Evolutionary conservation across 2,888 invertebrate genomes (phyloP).

Genomic region (Ptychoptera albimana): DNA sequence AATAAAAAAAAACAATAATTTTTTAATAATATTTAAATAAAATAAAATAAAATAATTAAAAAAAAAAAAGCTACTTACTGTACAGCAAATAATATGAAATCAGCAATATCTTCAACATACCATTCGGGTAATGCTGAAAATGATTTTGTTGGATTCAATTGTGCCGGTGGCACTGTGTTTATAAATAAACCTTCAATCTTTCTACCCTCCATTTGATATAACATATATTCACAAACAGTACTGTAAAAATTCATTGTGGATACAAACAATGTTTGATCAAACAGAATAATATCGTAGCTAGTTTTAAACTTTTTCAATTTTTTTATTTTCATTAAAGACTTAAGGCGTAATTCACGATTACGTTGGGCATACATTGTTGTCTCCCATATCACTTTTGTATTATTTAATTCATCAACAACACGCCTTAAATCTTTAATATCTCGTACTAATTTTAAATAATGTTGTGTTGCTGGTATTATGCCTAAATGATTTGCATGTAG

Average conservation of each 20-base stretch:
- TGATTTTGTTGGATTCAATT: slow-evolving; percentile 46
- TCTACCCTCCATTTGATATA: slow-evolving; percentile 43
- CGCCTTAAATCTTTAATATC: slow-evolving; percentile 64
- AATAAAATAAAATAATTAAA: slow-evolving; percentile 3
- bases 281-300: slow-evolving; percentile 77
- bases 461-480: slow-evolving; percentile 74
- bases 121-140: slow-evolving; percentile 92
- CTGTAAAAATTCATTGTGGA: slow-evolving; percentile 78
- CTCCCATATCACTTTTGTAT: slow-evolving; percentile 69
- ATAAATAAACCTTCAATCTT: slow-evolving; percentile 32
- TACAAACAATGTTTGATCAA: slow-evolving; percentile 69
- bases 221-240: slow-evolving; percentile 64
- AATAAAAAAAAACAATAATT: slow-evolving; percentile 4
- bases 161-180: slow-evolving; percentile 37
- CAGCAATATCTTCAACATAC: slow-evolving; percentile 94
- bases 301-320: no score
- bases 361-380: slow-evolving; percentile 56
- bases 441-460: slow-evolving; percentile 58
- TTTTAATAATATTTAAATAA: neutral
- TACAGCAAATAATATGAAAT: slow-evolving; percentile 82
- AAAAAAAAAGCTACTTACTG: slow-evolving; percentile 67
- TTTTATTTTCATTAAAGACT: no score
- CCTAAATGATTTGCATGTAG: slow-evolving; percentile 88
- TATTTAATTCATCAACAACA: slow-evolving; percentile 67
- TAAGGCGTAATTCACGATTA: slow-evolving; percentile 57